Evolutionary conservation across 1,140 invertebrate genomes (phyloP), one percentile per base, ranked within the genome.

Genomic region (Aphidius gifuensis): DNA sequence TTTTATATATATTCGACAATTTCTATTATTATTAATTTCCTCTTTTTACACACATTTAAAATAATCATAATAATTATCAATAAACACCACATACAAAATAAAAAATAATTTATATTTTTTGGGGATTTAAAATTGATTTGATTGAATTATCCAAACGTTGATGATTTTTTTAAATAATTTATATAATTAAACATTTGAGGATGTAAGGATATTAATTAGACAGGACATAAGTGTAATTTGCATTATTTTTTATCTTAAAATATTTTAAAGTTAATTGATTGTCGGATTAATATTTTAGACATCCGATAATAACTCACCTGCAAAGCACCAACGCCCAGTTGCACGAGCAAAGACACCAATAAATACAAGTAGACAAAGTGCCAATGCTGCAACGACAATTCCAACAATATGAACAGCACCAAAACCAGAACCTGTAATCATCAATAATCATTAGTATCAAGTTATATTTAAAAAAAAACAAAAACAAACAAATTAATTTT

Each of bases 241-340:
- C 23, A 32, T 32, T 32, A 32, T 32, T 32, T 32, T 32, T 32
- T 1, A 32, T 32, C 4, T 32, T 32, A 32, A 32, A 32, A 3
- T 32, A 32, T 32, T 32, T 1, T 32, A 3, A 32, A 32, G n/a
- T 32, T 32, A 3, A 32, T 32, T 32, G 3, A 21, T 32, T 46
- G 42, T 46, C 9, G n/a, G 9, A 57, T 57, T 32, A 57, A 45
- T 46, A 57, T 46, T 57, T 11, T 57, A 45, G n/a, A 16, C 16
- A 16, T 16, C 16, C 53, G 48, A 60, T 68, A 67, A 71, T 46
- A n/a, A 88, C 87, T 89, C 81, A 92, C 90, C 90, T 79, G 87
- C 88, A 75, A 92, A 92, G 77, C 90, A 92, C 90, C 90, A 92
- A 75, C 89, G 84, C 68, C 88, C 88, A 56, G 89, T 91, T 50